Evolutionary conservation across 2,888 invertebrate species (phyloP), one percentile per base, ranked within the genome.

Genomic region (Germaria angustata): DNA sequence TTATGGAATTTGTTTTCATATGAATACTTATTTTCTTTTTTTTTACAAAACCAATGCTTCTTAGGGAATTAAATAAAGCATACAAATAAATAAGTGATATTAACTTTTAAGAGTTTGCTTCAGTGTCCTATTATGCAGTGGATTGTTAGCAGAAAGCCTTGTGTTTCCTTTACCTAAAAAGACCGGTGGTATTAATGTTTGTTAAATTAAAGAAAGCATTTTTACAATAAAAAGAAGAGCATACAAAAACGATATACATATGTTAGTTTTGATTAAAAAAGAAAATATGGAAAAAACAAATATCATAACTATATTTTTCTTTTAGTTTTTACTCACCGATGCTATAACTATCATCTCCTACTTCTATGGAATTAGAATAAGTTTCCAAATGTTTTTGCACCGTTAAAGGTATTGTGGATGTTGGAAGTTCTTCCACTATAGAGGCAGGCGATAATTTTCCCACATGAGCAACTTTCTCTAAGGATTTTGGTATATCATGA

Each of bases 141-240:
- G 88, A 86, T 87, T 89, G 87, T 87, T 88, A 89, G 90, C 88
- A 86, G 87, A 87, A 87, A 90, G 87, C 89, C 89, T 88, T 88
- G 85, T 86, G 86, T 87, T 82, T 86, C 87, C 87, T 87, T 87
- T 86, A 86, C 85, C 86, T 85, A 86, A 85, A 80, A 86, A 51
- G 76, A 81, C 71, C 72, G 22, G 68, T 39, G 57, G 34, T 44
- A 75, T 28, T 3, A 6, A 63, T 79, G 59, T 61, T 77, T 51
- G 68, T 80, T 86, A 84, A 59, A 63, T 82, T 79, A 73, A 78
- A 49, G 57, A 15, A 57, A 39, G 17, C 53, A 44, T 68, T 57
- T 75, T 59, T 75, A 71, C 13, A 69, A 66, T 61, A 66, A 83
- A 86, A 86, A 86, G 77, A 86, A 86, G 59, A 80, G 59, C 68